Percentiles rank a stretch among this genome's conserved stretches.
Conservation (phyloP, 2,113 vertebrate genomes). For the Apodemus sylvaticus region DNA sequence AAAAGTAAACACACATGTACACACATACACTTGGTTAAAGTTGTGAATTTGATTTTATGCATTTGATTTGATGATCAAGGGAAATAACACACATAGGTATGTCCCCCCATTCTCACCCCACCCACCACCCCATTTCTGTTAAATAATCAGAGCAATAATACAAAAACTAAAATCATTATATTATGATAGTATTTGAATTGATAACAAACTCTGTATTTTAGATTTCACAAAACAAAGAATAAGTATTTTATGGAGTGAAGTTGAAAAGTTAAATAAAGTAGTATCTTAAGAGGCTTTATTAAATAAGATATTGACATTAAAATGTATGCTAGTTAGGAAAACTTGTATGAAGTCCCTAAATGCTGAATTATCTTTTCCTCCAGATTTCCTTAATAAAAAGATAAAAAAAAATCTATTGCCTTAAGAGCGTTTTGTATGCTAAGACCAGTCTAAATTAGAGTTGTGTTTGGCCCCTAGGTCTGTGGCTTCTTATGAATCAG, state of each 20-base stretch:
- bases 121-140: accelerated
- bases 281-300: background rate
- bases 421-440: background rate
- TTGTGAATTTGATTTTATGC: background rate
- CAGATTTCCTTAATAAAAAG: background rate
- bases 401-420: background rate
- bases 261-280: background rate
- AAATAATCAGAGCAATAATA: background rate
- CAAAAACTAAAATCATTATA: background rate
- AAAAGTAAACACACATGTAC: background rate
- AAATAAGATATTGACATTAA: background rate
- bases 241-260: background rate
- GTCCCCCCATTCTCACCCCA: background rate
- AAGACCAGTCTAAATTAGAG: background rate
- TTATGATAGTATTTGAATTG: background rate
- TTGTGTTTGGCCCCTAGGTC: background rate
- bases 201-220: background rate
- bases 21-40: background rate
- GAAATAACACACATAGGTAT: background rate
- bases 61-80: background rate
- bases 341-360: background rate
- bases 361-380: background rate
- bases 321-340: background rate
- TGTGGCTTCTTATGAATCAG: background rate
- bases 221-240: background rate